Evolutionary conservation across 1,140 invertebrate species (phyloP), one percentile per base, ranked within the genome.

Genomic region (Drosophila dunni): DNA sequence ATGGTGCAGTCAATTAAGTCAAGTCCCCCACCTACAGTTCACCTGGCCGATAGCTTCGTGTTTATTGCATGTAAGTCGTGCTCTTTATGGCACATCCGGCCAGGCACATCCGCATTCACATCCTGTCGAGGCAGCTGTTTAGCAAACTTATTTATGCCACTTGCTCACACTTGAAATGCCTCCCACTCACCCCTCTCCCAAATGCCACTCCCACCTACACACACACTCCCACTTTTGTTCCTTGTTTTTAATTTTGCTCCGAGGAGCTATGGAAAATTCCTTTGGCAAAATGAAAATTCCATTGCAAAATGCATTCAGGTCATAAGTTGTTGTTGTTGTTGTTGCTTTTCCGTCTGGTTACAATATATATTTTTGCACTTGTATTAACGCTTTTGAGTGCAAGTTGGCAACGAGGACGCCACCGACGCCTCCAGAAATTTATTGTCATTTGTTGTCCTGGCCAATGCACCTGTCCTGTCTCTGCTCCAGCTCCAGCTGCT

Each of bases 251-350:
- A 75, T 75, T 78, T 61, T 57, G 62, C 56, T 75, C 44, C 4
- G 48, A 61, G 60, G 42, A 75, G 57, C 54, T 13, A 57, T 65
- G 65, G 58, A 56, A 79, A 81, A 86, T 79, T 83, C 79, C 84
- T 81, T 79, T 83, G 83, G 83, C 73, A 83, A 86, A 88, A 86
- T 86, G 83, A 88, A 79, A 88, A 86, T 86, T 86, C 84, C 77
- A 83, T 77, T 64, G 29, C 13, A 64, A 64, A 64, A 38, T 36
- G 56, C 40, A 29, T 56, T 20, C 60, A 38, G 17, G 51, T 79
- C 62, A 63, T 48, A 70, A 61, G 69, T 36, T 66, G 70, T 36
- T 60, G 40, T 65, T 56, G 61, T 54, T 64, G 44, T 58, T 53
- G 69, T 45, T 60, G 64, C 20, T 69, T 24, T 46, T 20, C 64